phyloP scores from a whole-genome alignment of 2,797 vertebrate genomes.

The Liasis olivaceus region DNA sequence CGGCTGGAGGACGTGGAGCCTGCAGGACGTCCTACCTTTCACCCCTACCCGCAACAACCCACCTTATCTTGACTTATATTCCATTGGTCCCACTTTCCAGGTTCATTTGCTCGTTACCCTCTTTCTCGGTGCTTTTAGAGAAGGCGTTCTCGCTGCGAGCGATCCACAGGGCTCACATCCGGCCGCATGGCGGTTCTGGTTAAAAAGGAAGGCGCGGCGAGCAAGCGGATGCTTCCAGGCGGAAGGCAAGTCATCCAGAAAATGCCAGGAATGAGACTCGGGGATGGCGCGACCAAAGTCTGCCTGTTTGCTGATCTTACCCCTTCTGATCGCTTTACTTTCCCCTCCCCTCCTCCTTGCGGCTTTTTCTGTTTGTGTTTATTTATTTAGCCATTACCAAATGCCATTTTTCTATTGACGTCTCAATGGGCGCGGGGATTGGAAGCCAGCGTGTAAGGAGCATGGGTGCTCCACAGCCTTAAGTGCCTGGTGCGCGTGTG shows the following conservation, averaged over 20 bases:
- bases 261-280: background rate
- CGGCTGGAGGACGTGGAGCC: background rate
- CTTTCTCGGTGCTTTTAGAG: background rate
- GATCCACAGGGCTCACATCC: background rate
- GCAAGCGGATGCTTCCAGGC: background rate
- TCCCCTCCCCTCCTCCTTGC: background rate
- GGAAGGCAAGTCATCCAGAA: background rate
- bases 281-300: background rate
- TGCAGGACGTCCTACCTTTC: background rate
- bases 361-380: background rate
- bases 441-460: background rate
- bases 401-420: background rate
- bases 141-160: background rate
- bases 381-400: background rate
- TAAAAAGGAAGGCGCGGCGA: background rate
- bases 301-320: background rate
- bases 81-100: background rate
- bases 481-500: background rate
- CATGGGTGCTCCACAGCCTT: background rate
- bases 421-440: background rate
- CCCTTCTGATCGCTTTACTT: fast-evolving
- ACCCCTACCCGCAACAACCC: background rate
- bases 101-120: background rate
- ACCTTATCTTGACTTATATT: background rate
- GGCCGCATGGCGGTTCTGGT: background rate